phyloP scores from a whole-genome alignment of 2,888 invertebrate genomes.

The Pardosa pseudoannulata region DNA sequence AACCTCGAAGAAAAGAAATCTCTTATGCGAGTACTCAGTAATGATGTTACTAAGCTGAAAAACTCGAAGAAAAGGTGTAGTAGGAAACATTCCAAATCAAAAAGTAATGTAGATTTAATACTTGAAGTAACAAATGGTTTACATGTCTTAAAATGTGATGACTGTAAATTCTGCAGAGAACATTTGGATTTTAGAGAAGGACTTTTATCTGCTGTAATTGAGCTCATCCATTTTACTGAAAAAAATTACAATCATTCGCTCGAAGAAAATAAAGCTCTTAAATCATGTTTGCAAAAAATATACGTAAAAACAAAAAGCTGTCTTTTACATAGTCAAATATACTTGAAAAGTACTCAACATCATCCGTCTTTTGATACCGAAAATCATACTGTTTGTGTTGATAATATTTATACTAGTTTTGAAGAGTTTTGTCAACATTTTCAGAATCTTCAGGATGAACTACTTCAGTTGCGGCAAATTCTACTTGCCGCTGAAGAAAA shows the following conservation, averaged over 20 bases:
- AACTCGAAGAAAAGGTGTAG: conserved; percentile 44
- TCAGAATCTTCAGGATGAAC: conserved; percentile 62
- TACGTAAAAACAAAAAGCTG: conserved; percentile 57
- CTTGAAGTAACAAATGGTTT: conserved; percentile 64
- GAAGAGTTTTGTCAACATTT: conserved; percentile 64
- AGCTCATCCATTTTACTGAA: conserved; percentile 62
- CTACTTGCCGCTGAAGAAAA: conserved; percentile 63
- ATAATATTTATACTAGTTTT: conserved; percentile 57
- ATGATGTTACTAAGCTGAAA: conserved; percentile 49
- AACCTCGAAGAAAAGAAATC: conserved; percentile 59
- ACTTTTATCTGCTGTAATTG: conserved; percentile 56
- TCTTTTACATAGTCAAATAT: conserved; percentile 56
- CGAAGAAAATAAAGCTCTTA: conserved; percentile 59
- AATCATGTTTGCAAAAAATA: conserved; percentile 60
- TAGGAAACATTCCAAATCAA: conserved; percentile 27
- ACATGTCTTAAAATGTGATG: conserved; percentile 56
- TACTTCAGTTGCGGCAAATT: conserved; percentile 58
- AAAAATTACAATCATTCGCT: conserved; percentile 47
- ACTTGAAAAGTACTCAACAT: conserved; percentile 32
- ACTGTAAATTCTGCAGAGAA: conserved; percentile 57
- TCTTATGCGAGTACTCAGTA: conserved; percentile 48
- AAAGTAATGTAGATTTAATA: conserved; percentile 54
- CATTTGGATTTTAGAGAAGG: conserved; percentile 63
- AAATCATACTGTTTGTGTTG: conserved; percentile 26
- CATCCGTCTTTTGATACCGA: conserved; percentile 32